Percentiles rank a stretch among this genome's conserved stretches.
These are phyloP conservation scores for Archips crataeganus DNA, from an alignment of 2,888 invertebrate genomes.

Conservation along the genomic window DNA sequence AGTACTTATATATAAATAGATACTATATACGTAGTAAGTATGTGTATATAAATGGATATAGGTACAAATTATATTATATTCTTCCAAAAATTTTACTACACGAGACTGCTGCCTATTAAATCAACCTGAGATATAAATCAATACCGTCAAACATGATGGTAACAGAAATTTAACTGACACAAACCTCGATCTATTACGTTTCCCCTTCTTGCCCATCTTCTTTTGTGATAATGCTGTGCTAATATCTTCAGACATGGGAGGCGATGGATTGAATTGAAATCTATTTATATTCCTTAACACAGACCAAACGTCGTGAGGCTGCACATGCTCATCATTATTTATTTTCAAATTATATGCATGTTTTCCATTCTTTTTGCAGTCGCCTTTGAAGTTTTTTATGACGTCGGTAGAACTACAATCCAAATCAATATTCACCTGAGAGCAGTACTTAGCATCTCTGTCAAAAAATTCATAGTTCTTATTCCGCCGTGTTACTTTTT, in stretches of 20 bases:
- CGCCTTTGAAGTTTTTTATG: conserved; percentile 58
- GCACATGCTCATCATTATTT: conserved; percentile 41
- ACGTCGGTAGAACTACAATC: conserved; percentile 68
- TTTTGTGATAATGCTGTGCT: conserved; percentile 57
- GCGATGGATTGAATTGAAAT: conserved; percentile 70
- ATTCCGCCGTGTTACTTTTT: conserved; percentile 47
- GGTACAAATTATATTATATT: too few relatives aligned
- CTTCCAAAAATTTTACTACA: too few relatives aligned
- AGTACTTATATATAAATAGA: too few relatives aligned
- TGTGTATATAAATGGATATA: too few relatives aligned
- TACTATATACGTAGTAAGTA: too few relatives aligned
- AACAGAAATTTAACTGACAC: not conserved
- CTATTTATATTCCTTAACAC: conserved; percentile 71
- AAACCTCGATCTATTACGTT: conserved; percentile 55
- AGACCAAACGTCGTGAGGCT: conserved; percentile 71
- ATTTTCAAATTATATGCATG: conserved; percentile 40
- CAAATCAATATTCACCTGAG: conserved; percentile 62
- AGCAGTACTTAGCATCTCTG: conserved; percentile 64
- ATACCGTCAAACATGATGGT: not conserved
- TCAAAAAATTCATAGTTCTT: conserved; percentile 62
- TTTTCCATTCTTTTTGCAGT: conserved; percentile 50
- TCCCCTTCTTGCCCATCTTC: conserved; percentile 50
- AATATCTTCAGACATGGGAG: conserved; percentile 67
- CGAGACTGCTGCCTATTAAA: too few relatives aligned
- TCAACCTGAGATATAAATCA: too few relatives aligned